These are phyloP conservation scores for Caenorhabditis zanzibari DNA, from an alignment of 2,888 invertebrate genomes.

Conservation along the genomic window DNA sequence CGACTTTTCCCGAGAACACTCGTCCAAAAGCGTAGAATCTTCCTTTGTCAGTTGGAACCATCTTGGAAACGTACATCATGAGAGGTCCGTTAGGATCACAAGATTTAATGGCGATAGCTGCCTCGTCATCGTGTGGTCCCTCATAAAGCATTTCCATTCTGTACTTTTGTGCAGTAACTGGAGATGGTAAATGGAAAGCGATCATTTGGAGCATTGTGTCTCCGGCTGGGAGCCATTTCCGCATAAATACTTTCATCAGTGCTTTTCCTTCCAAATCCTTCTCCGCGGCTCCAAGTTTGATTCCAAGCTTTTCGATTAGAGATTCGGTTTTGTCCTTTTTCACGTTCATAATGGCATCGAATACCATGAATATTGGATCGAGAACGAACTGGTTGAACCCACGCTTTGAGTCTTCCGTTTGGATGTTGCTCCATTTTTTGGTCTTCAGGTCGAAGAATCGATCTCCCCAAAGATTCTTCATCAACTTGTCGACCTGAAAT, in stretches of 20 bases:
- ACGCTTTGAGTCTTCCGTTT: constrained; percentile 90
- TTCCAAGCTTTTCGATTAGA: constrained; percentile 93
- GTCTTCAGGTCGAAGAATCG: constrained; percentile 98
- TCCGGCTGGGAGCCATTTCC: constrained; percentile 99
- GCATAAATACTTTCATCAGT: constrained; percentile 97
- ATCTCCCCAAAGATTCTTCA: constrained; percentile 97
- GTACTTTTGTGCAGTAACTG: constrained; percentile 95
- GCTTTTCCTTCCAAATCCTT: constrained; percentile 97
- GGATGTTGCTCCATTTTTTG: constrained; percentile 92
- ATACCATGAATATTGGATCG: constrained; percentile 97
- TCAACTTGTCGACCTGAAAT: constrained; percentile 91
- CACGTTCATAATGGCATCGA: constrained; percentile 93
- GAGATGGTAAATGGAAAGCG: constrained; percentile 98
- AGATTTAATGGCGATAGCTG: constrained; percentile 89
- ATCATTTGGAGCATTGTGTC: constrained; percentile 99
- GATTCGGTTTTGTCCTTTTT: constrained; percentile 94
- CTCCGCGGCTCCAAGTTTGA: constrained; percentile 95
- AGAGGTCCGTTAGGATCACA: constrained; percentile 98
- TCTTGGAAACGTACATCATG: constrained; percentile 99
- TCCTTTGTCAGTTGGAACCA: constrained; percentile 99
- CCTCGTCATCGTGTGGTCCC: constrained; percentile 97
- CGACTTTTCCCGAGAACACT: constrained; percentile 95
- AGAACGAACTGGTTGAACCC: constrained; percentile 99
- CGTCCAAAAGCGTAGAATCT: constrained; percentile 99
- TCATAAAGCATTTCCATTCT: constrained; percentile 99